phyloP scores from a whole-genome alignment of 1,140 invertebrate species.

The Drosophila ficusphila region DNA sequence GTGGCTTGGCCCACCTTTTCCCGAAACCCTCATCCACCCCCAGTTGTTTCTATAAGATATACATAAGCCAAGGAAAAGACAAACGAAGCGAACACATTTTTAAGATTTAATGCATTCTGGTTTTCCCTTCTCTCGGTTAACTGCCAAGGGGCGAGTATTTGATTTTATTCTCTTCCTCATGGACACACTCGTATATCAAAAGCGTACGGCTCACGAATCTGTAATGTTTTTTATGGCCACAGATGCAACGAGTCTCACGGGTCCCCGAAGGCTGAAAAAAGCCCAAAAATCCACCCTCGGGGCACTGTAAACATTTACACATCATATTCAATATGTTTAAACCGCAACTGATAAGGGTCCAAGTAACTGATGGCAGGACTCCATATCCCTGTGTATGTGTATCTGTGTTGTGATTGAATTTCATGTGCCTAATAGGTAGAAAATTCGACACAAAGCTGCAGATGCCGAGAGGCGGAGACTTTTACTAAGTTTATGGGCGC shows the following conservation, averaged over 20 bases:
- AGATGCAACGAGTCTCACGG: conserved; percentile 68
- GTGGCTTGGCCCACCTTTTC: conserved; percentile 23
- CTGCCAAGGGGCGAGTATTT: conserved; percentile 38
- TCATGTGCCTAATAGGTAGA: conserved; percentile 81
- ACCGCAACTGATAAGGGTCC: conserved; percentile 73
- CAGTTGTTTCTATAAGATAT: conserved; percentile 12
- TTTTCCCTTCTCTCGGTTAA: conserved; percentile 28
- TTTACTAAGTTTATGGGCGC: conserved; percentile 8
- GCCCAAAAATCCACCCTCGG: conserved; percentile 18
- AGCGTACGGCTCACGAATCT: conserved; percentile 46
- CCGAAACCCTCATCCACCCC: not conserved
- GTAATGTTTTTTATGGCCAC: conserved; percentile 37
- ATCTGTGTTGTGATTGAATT: conserved; percentile 70
- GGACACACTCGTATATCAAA: conserved; percentile 45
- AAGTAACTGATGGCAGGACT: conserved; percentile 39
- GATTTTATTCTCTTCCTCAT: conserved; percentile 49
- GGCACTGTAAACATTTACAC: conserved; percentile 54
- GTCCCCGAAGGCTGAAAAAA: not conserved
- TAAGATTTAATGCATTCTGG: conserved; percentile 47
- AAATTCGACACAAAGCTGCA: conserved; percentile 69
- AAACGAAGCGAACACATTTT: conserved; percentile 44
- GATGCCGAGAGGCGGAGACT: not conserved
- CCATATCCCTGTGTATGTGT: conserved; percentile 1
- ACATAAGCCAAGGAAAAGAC: conserved; percentile 33
- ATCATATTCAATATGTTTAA: conserved; percentile 78